Conservation (phyloP, 2,797 vertebrate genomes). For the Galagoides demidoff region DNA sequence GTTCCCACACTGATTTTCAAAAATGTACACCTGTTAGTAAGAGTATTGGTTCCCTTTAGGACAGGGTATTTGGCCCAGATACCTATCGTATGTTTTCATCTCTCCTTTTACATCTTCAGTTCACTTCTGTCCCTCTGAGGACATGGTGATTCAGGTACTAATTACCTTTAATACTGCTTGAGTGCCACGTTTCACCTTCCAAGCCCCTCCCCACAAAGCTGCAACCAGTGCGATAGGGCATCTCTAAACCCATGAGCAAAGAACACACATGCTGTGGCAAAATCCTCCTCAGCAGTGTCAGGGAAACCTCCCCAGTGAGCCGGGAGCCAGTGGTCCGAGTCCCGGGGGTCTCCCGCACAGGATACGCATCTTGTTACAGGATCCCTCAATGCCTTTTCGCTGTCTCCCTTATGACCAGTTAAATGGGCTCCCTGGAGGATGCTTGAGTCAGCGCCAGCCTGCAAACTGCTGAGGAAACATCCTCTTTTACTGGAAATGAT, state of each 20-base stretch:
- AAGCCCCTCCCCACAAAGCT: conserved; percentile 63
- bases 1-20: background rate
- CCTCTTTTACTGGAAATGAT: conserved; percentile 92
- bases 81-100: conserved; percentile 43
- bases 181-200: conserved; percentile 65
- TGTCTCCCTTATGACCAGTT: conserved; percentile 89
- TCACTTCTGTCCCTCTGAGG: conserved; percentile 51
- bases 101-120: conserved; percentile 42
- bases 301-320: conserved; percentile 80
- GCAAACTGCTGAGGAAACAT: conserved; percentile 90
- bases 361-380: conserved; percentile 86
- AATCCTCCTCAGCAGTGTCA: conserved; percentile 78
- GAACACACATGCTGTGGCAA: conserved; percentile 70
- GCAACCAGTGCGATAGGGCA: conserved; percentile 69
- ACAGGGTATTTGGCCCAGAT: conserved; percentile 15
- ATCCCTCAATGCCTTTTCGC: conserved; percentile 90
- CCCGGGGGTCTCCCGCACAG: conserved; percentile 85
- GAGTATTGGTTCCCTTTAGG: background rate
- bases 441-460: conserved; percentile 89
- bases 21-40: background rate
- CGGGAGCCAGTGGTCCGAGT: conserved; percentile 79
- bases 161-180: conserved; percentile 67
- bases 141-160: conserved; percentile 38
- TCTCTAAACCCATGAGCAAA: conserved; percentile 74
- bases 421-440: conserved; percentile 87